phyloP scores from a whole-genome alignment of 2,888 invertebrate genomes.

The Drosophila maculinotata region DNA sequence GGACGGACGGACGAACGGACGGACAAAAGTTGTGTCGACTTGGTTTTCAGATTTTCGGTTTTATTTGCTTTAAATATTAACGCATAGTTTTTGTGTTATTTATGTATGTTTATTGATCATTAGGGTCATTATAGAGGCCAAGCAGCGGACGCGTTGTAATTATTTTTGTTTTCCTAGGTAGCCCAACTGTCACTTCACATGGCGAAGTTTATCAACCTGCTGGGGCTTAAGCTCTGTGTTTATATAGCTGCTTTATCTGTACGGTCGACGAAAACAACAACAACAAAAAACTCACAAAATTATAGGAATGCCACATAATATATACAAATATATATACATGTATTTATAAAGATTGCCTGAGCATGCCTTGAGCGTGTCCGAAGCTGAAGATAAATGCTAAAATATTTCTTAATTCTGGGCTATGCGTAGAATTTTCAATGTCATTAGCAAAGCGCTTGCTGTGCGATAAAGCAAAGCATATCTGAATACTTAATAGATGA shows the following conservation, averaged over 20 bases:
- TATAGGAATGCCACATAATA: conserved; percentile 24
- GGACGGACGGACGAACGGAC: conserved; percentile 5
- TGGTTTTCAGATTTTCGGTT: conserved; percentile 42
- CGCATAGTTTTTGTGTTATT: conserved; percentile 53
- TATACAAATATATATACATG: conserved; percentile 2
- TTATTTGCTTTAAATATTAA: conserved; percentile 74
- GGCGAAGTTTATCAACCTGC: conserved; percentile 70
- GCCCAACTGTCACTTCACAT: conserved; percentile 70
- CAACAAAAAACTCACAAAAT: conserved; percentile 12
- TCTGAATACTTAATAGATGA: conserved; percentile 64
- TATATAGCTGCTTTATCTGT: conserved; percentile 68
- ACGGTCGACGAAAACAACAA: conserved; percentile 17
- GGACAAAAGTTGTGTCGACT: not conserved
- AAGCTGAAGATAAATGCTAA: conserved; percentile 62
- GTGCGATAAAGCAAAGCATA: conserved; percentile 56
- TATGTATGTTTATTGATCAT: conserved; percentile 69
- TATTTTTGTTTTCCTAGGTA: conserved; percentile 43
- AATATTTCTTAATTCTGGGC: conserved; percentile 50
- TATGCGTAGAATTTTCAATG: conserved; percentile 55
- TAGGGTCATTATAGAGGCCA: conserved; percentile 67
- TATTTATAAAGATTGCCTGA: conserved; percentile 21
- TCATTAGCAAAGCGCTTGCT: conserved; percentile 32
- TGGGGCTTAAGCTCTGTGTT: conserved; percentile 44
- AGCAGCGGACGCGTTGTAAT: conserved; percentile 45
- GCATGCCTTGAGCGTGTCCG: conserved; percentile 44